Evolutionary conservation across 2,113 vertebrate genomes (phyloP).

Genomic region (Brachyhypopomus occidentalis): DNA sequence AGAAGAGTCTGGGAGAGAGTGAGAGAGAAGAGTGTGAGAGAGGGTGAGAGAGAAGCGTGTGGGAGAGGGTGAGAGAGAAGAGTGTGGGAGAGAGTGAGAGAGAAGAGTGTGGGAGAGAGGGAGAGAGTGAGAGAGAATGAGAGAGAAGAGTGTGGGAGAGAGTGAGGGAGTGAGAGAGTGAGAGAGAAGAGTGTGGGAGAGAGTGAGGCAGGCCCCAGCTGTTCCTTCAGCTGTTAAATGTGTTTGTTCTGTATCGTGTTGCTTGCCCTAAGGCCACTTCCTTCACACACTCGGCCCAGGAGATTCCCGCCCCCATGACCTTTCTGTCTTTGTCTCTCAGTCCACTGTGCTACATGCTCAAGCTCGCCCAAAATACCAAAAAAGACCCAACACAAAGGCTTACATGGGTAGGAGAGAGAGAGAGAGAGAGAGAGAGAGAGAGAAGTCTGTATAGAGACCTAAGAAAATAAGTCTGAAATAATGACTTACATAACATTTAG

Average conservation of each 20-base stretch:
- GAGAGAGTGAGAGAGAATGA: background rate
- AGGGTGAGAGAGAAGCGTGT: conserved; percentile 7
- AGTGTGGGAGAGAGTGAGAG: background rate
- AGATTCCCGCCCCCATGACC: background rate
- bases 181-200: background rate
- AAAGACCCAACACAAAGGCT: background rate
- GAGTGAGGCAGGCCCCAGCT: conserved; percentile 41
- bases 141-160: background rate
- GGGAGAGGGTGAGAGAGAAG: background rate
- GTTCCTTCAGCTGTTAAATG: conserved; percentile 46
- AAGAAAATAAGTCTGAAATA: conserved; percentile 25
- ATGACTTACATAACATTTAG: conserved; percentile 32
- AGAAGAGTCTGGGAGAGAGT: conserved; percentile 3
- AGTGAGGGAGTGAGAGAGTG: background rate
- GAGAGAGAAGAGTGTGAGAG: background rate
- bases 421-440: background rate
- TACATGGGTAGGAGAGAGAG: background rate
- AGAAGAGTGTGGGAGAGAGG: conserved; percentile 3
- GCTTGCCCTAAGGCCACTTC: conserved; percentile 38
- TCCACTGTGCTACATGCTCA: background rate
- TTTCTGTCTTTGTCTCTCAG: background rate
- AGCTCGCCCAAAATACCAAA: conserved; percentile 11
- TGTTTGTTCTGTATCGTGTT: conserved; percentile 50
- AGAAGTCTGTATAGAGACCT: background rate
- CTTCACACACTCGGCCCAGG: conserved; percentile 29